A percentile compares a stretch with the other conserved stretches of the same genome.
Evolutionary conservation across 2,888 invertebrate genomes (phyloP).

Genomic region (Orgyia antiqua): DNA sequence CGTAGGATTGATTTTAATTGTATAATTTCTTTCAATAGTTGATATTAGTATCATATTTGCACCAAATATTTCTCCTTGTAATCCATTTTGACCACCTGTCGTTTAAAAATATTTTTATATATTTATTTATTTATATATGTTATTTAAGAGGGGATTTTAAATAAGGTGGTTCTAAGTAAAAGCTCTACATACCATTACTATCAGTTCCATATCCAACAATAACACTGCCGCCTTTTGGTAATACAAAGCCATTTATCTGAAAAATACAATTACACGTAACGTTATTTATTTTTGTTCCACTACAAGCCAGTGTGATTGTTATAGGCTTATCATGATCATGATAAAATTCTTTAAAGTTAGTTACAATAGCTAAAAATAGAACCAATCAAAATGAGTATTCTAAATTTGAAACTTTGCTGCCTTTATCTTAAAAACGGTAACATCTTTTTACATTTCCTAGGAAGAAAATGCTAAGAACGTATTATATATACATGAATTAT

Average conservation of each 20-base stretch:
- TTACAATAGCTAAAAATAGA: no score
- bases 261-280: conserved; percentile 39
- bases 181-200: conserved; percentile 72
- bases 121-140: background rate
- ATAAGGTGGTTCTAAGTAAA: background rate
- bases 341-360: no score
- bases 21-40: conserved; percentile 67
- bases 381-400: no score
- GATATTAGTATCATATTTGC: conserved; percentile 81
- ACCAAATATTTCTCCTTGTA: conserved; percentile 83
- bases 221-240: conserved; percentile 80
- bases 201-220: conserved; percentile 84
- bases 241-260: conserved; percentile 73
- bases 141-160: no score
- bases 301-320: no score
- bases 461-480: no score
- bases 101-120: conserved; percentile 6
- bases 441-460: no score
- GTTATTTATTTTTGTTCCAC: no score
- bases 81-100: conserved; percentile 79
- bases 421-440: no score
- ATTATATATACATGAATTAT: no score
- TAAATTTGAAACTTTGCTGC: no score
- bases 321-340: no score
- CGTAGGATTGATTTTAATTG: conserved; percentile 39